These are phyloP conservation scores for Leucophenga montana DNA, from an alignment of 2,888 invertebrate genomes.

Conservation along the genomic window DNA sequence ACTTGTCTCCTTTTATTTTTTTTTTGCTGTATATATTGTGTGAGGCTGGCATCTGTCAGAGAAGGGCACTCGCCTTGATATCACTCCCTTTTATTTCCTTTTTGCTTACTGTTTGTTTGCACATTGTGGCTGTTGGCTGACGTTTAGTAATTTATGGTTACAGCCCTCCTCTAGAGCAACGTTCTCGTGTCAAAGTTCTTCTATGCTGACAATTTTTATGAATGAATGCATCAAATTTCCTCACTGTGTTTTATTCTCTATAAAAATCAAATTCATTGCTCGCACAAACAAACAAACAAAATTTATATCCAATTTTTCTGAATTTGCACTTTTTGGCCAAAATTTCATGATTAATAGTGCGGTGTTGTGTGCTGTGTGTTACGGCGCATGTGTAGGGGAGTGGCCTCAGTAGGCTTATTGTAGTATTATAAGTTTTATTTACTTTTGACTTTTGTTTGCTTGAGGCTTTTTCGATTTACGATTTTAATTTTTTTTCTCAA, in stretches of 20 bases:
- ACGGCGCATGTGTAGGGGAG: background rate
- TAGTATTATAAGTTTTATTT: conserved; percentile 35
- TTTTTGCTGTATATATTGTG: conserved; percentile 29
- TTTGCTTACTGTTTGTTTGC: conserved; percentile 59
- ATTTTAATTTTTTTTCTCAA: conserved; percentile 2
- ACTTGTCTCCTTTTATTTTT: conserved; percentile 24
- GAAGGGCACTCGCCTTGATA: conserved; percentile 40
- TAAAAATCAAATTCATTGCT: conserved; percentile 62
- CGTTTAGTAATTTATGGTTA: conserved; percentile 59
- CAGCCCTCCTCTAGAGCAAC: conserved; percentile 11
- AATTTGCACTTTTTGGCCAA: conserved; percentile 36
- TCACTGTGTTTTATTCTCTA: conserved; percentile 34
- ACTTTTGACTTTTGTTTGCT: conserved; percentile 57
- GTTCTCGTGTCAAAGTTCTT: conserved; percentile 25
- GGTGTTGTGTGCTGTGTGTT: background rate
- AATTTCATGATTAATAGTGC: conserved; percentile 62
- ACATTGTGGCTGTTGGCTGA: conserved; percentile 48
- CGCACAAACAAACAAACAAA: conserved; percentile 40
- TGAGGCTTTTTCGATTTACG: conserved; percentile 37
- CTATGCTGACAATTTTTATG: conserved; percentile 55
- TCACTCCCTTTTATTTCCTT: conserved; percentile 29
- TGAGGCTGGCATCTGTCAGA: conserved; percentile 41
- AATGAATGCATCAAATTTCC: conserved; percentile 55
- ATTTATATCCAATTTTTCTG: conserved; percentile 62
- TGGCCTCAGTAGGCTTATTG: background rate